Base-by-base conservation (phyloP, 2,797 vertebrate species). In the Lagodon rhomboides region DNA sequence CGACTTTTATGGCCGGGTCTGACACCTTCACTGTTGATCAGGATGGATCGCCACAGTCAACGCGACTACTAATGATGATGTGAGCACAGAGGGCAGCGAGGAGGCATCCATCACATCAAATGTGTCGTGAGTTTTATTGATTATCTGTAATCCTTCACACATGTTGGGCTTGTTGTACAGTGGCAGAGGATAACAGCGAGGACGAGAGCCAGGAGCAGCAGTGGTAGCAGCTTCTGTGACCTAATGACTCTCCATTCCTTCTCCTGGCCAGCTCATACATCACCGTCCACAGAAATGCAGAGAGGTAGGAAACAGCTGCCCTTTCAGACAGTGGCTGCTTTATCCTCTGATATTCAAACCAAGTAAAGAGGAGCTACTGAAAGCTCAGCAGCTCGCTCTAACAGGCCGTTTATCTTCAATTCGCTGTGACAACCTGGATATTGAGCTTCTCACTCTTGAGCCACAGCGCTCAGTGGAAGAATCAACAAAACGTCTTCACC, bases 61-160 rank as follows among this genome's bases (percentile, higher is more conserved):
- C 61, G 4, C 23, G 12, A 67, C 80, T 84, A 84, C 85, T 86
- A 67, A 92, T 88, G 89, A 86, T 63, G 84, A 80, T 41, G 66
- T 83, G 84, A 87, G 87, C 86, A 1, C 87, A 80, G 82, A 87
- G 90, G 87, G 86, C 92, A 92, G 76, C 72, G 13, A 34, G 38
- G 62, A 81, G 44, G 68, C 88, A 92, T 92, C 90, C 77, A 92
- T 94, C 90, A 93, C 79, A 47, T 65, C 66, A 68, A 80, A 80
- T 62, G 73, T 71, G 80, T 69, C n/a, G 38, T 72, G 73, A 86
- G 81, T 81, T 89, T 86, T 90, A 93, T 91, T 91, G 92, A 94
- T 94, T 87, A 86, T 88, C 85, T 67, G 61, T 91, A 90, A 94
- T 92, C 86, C 75, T 70, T 93, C 86, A 79, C 90, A 86, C 77